Conservation (phyloP, 2,797 vertebrate genomes). For the Tenualosa ilisha region DNA sequence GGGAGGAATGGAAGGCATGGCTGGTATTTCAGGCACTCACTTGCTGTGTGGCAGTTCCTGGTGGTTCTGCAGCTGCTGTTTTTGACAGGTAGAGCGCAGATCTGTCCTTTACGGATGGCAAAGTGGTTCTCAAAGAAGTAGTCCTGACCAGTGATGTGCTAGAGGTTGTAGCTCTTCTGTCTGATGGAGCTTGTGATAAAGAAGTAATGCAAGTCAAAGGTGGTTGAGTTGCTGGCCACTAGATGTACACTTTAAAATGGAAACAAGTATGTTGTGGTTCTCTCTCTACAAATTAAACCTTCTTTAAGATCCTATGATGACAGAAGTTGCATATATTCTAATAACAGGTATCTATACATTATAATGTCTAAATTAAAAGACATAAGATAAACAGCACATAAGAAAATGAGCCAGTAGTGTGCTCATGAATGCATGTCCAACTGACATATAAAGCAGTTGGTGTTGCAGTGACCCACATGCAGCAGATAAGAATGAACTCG, state of each 20-base stretch:
- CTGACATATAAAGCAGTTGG: background rate
- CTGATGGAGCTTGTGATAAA: conserved; percentile 52
- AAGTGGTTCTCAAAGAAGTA: conserved; percentile 50
- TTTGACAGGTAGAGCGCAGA: conserved; percentile 78
- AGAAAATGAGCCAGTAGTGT: background rate
- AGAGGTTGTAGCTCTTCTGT: conserved; percentile 49
- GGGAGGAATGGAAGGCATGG: conserved; percentile 52
- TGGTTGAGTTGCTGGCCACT: too few relatives aligned
- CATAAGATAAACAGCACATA: background rate
- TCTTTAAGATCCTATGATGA: too few relatives aligned
- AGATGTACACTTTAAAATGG: too few relatives aligned
- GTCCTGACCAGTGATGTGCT: conserved; percentile 62
- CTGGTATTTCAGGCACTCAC: conserved; percentile 74
- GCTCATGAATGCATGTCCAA: background rate
- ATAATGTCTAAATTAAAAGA: background rate
- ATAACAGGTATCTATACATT: too few relatives aligned
- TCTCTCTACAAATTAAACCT: too few relatives aligned
- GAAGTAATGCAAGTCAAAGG: too few relatives aligned
- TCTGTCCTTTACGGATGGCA: conserved; percentile 76
- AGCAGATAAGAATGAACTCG: conserved; percentile 34
- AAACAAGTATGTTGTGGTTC: too few relatives aligned
- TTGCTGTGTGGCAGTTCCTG: conserved; percentile 60
- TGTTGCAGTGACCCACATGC: conserved; percentile 25
- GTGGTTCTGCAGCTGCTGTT: conserved; percentile 68
- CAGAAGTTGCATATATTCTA: too few relatives aligned